Evolutionary conservation across 1,140 invertebrate species (phyloP).

Genomic region (Apis cerana): DNA sequence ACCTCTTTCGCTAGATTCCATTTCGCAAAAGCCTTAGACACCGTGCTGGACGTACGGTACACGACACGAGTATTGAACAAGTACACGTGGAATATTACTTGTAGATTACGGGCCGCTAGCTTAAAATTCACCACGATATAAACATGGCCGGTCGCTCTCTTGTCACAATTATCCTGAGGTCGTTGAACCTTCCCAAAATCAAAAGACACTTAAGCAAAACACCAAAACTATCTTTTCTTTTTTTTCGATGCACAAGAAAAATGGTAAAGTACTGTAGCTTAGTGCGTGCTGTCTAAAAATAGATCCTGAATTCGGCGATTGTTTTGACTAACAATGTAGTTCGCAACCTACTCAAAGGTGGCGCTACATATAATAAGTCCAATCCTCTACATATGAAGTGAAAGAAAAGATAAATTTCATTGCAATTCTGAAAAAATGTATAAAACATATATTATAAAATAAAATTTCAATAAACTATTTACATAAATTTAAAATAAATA

Average conservation of each 20-base stretch:
- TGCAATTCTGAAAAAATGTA: not conserved
- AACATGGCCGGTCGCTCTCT: conserved; percentile 77
- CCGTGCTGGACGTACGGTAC: conserved; percentile 31
- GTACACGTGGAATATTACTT: conserved; percentile 63
- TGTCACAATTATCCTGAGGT: conserved; percentile 74
- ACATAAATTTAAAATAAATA: not conserved
- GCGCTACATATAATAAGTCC: conserved; percentile 54
- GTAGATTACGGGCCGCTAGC: conserved; percentile 60
- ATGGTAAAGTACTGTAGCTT: conserved; percentile 41
- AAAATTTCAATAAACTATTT: not conserved
- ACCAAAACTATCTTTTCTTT: conserved; percentile 31
- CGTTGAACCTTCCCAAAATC: conserved; percentile 74
- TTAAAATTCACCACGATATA: conserved; percentile 75
- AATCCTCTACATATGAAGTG: not conserved
- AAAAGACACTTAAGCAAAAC: conserved; percentile 10
- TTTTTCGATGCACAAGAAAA: conserved; percentile 49
- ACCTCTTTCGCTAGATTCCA: conserved; percentile 79
- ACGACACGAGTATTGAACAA: conserved; percentile 33
- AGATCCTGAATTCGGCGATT: conserved; percentile 63
- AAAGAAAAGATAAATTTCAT: not conserved
- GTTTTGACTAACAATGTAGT: conserved; percentile 70
- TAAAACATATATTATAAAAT: not conserved
- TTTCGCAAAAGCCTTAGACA: conserved; percentile 43
- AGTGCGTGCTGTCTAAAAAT: conserved; percentile 62
- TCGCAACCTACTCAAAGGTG: conserved; percentile 71